Percentiles rank a stretch among this genome's conserved stretches.
These are phyloP conservation scores for Anas flavirostris DNA, from an alignment of 2,797 vertebrate genomes.

Conservation along the genomic window DNA sequence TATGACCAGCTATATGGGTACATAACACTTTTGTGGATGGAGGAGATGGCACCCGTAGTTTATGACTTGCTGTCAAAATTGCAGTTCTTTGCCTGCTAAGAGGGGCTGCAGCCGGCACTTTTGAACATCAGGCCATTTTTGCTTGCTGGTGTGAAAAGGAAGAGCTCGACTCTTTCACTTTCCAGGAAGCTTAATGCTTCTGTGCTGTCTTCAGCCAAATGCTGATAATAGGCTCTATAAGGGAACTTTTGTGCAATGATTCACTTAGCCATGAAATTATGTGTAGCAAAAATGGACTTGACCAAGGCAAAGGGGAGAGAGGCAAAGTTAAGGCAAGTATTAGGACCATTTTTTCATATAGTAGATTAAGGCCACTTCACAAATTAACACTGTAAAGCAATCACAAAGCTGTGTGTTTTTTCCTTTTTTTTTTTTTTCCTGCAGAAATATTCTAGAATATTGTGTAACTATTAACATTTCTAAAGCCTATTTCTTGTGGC, in stretches of 20 bases:
- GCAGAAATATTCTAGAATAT: background rate
- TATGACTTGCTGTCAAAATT: background rate
- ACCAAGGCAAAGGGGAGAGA: background rate
- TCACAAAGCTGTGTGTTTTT: background rate
- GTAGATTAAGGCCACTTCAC: background rate
- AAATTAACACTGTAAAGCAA: background rate
- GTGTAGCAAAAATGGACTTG: background rate
- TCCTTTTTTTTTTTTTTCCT: background rate
- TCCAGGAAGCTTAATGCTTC: background rate
- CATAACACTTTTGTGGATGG: background rate
- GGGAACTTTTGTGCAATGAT: background rate
- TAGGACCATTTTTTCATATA: background rate
- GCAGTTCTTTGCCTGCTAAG: background rate
- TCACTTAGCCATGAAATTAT: background rate
- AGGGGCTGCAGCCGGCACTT: background rate
- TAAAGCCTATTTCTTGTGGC: background rate
- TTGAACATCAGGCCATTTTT: background rate
- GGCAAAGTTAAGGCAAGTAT: background rate
- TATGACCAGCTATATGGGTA: rapidly evolving
- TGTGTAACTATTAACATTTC: background rate
- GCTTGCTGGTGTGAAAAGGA: background rate
- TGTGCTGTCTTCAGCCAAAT: background rate
- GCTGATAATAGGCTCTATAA: background rate
- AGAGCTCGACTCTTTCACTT: background rate
- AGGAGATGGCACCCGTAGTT: background rate